phyloP scores from a whole-genome alignment of 2,888 invertebrate species.

The Bimastos eiseni region DNA sequence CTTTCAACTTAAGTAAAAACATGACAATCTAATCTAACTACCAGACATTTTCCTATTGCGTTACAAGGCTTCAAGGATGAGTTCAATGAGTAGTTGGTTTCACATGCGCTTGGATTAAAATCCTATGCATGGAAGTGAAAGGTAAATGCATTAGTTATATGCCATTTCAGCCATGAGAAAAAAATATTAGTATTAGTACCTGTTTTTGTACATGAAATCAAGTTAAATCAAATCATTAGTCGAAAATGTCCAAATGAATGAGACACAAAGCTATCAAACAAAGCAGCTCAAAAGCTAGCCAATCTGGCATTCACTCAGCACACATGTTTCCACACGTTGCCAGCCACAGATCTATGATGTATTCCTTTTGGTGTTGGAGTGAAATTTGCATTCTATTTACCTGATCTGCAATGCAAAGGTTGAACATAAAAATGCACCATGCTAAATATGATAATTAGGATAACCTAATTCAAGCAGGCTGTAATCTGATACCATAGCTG shows the following conservation, averaged over 20 bases:
- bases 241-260: background rate
- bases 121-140: background rate
- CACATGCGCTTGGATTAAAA: background rate
- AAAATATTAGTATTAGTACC: background rate
- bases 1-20: no score
- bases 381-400: background rate
- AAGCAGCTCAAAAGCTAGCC: background rate
- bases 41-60: background rate
- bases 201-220: background rate
- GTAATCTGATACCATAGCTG: background rate
- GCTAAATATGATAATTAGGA: background rate
- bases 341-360: background rate
- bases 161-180: background rate
- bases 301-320: background rate
- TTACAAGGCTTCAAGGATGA: background rate
- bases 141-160: background rate
- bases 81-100: background rate
- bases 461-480: background rate
- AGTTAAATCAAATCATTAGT: background rate
- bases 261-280: background rate
- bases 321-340: background rate
- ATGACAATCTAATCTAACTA: background rate
- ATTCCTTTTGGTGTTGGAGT: background rate
- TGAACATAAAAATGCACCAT: background rate
- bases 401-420: background rate